phyloP scores from a whole-genome alignment of 2,113 vertebrate species.

The Crocuta crocuta region DNA sequence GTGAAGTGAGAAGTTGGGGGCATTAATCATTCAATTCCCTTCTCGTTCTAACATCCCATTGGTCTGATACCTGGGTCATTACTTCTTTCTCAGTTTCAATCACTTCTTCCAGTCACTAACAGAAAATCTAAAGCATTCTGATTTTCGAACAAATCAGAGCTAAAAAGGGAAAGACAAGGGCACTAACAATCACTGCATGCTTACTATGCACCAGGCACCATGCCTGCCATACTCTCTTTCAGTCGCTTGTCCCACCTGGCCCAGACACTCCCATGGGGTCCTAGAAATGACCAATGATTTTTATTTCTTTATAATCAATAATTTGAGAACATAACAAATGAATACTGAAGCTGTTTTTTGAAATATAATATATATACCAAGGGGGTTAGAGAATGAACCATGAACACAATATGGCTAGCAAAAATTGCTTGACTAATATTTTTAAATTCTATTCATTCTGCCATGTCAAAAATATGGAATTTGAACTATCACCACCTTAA shows the following conservation, averaged over 20 bases:
- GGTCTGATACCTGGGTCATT: neutral
- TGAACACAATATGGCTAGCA: neutral
- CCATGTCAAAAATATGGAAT: neutral
- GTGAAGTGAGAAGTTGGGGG: neutral
- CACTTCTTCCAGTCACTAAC: neutral
- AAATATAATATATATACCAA: neutral
- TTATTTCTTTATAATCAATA: slow-evolving; percentile 9
- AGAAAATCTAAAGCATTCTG: neutral
- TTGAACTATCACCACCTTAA: slow-evolving; percentile 44
- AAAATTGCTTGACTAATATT: slow-evolving; percentile 5
- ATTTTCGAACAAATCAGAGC: neutral
- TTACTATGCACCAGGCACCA: neutral
- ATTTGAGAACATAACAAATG: neutral
- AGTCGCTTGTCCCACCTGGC: neutral
- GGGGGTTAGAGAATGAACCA: neutral
- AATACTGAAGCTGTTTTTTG: neutral
- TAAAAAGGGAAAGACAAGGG: neutral
- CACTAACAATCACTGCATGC: neutral
- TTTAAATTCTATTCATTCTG: neutral
- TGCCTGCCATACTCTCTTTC: neutral
- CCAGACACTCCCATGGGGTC: neutral
- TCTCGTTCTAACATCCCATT: neutral
- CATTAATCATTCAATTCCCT: slow-evolving; percentile 23
- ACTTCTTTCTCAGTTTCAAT: slow-evolving; percentile 50
- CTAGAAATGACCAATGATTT: slow-evolving; percentile 7